These are phyloP conservation scores for Polypedilum vanderplanki DNA, from an alignment of 1,140 invertebrate species.

Conservation along the genomic window DNA sequence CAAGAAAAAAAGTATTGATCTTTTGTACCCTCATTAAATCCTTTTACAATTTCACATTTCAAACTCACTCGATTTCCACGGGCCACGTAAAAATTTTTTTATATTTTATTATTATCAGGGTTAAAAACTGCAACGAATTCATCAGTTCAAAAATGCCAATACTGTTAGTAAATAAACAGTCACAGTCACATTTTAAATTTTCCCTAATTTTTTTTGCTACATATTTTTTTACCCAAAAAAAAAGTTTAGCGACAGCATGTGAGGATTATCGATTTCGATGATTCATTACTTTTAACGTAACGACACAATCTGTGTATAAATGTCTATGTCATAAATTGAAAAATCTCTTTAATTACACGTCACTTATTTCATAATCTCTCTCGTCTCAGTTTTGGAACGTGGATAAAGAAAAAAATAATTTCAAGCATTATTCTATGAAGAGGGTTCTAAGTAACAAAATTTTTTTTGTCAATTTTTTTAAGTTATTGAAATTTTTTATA, in stretches of 20 bases:
- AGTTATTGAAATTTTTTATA: constrained; percentile 17
- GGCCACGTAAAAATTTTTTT: not conserved
- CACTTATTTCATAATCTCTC: constrained; percentile 20
- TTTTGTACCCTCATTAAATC: constrained; percentile 27
- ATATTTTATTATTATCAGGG: not conserved
- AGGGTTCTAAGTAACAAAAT: not conserved
- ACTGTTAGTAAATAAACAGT: not conserved
- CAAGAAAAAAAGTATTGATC: constrained; percentile 14
- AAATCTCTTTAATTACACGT: constrained; percentile 29
- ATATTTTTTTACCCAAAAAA: constrained; percentile 21
- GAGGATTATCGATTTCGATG: not conserved
- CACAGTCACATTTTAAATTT: not conserved
- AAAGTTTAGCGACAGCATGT: not conserved
- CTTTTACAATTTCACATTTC: not conserved
- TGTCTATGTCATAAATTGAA: constrained; percentile 17
- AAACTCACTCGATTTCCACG: not conserved
- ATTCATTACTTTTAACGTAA: not conserved
- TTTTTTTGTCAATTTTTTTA: constrained; percentile 19
- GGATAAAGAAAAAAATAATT: not conserved
- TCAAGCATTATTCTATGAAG: not conserved
- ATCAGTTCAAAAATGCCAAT: not conserved
- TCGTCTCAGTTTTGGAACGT: not conserved
- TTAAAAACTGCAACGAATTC: constrained; percentile 20
- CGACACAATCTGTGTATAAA: not conserved
- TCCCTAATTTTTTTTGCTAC: constrained; percentile 3